These are phyloP conservation scores for Emydocephalus ijimae DNA, from an alignment of 2,113 vertebrate species.

Conservation along the genomic window DNA sequence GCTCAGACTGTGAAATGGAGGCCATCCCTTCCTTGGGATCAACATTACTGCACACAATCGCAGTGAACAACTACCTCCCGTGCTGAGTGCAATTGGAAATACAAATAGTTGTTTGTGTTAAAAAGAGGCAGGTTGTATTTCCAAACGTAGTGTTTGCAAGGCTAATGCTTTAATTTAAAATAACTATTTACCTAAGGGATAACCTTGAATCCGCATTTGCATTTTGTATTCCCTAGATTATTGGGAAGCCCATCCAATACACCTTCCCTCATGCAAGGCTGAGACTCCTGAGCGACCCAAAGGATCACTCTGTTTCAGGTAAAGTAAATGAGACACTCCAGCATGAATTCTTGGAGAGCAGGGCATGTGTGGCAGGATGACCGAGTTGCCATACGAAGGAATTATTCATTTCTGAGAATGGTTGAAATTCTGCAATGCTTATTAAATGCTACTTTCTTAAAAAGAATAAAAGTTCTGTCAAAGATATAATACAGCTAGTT, in stretches of 20 bases:
- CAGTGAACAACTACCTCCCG: too few relatives aligned
- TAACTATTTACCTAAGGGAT: background rate
- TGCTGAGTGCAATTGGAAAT: background rate
- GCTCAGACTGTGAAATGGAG: background rate
- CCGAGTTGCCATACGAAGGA: background rate
- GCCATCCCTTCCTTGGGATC: background rate
- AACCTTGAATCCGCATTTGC: constrained; percentile 32
- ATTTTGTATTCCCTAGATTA: constrained; percentile 77
- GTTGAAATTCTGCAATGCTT: background rate
- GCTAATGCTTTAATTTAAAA: constrained; percentile 11
- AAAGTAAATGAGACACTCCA: constrained; percentile 41
- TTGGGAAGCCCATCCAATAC: constrained; percentile 84
- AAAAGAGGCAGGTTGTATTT: too few relatives aligned
- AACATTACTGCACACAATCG: background rate
- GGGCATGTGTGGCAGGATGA: constrained; percentile 18
- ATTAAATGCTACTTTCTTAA: constrained; percentile 32
- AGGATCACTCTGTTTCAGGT: constrained; percentile 95
- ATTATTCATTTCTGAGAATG: constrained; percentile 17
- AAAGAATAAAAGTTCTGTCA: background rate
- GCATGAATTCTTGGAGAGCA: constrained; percentile 2
- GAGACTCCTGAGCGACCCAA: constrained; percentile 86
- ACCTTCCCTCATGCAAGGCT: constrained; percentile 86
- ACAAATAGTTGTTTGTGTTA: background rate
- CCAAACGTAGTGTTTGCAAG: constrained; percentile 12
- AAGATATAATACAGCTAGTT: background rate